Conservation (phyloP, 2,888 invertebrate species). For the Sminthurides aquaticus region DNA sequence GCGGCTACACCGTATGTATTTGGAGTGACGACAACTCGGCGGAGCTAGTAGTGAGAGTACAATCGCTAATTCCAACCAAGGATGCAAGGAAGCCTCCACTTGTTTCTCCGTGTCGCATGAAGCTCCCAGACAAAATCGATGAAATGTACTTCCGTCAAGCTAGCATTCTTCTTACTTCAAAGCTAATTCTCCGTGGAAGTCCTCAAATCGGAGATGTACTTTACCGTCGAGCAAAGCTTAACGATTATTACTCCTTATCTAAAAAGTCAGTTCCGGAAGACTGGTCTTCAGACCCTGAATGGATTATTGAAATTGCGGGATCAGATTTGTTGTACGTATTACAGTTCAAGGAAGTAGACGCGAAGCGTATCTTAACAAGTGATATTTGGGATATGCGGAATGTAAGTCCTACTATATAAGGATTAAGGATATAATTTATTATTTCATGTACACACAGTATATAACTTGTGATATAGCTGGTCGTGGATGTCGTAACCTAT, state of each 20-base stretch:
- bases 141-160: neutral
- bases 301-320: constrained; percentile 98
- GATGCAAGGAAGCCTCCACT: neutral
- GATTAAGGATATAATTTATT: constrained; percentile 1
- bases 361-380: constrained; percentile 93
- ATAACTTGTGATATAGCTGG: too few species aligned
- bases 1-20: neutral
- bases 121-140: neutral
- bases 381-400: constrained; percentile 99
- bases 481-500: neutral
- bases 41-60: constrained; percentile 89
- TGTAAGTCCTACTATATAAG: constrained; percentile 48
- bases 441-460: neutral
- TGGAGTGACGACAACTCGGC: constrained; percentile 99
- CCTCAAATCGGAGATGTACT: neutral
- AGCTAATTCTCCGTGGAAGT: neutral
- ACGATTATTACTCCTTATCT: constrained; percentile 50
- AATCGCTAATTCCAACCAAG: constrained; percentile 69
- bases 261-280: constrained; percentile 95
- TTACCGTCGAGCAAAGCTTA: neutral
- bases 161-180: neutral
- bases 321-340: constrained; percentile 95
- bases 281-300: constrained; percentile 96
- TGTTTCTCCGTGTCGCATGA: neutral
- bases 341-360: constrained; percentile 96